Evolutionary conservation across 2,797 vertebrate species (phyloP).

Genomic region (Enteromius paludinosus): DNA sequence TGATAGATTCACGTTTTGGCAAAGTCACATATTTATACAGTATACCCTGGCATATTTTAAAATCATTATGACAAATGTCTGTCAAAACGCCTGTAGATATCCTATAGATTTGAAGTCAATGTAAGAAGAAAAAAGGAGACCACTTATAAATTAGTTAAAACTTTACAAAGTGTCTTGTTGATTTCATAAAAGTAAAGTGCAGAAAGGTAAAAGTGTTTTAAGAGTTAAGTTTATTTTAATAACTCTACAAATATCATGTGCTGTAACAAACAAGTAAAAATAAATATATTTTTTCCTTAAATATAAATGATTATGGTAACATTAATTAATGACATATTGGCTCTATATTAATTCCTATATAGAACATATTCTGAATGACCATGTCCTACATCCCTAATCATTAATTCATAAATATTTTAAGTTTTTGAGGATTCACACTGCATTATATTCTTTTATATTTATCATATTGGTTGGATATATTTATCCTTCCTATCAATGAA

Average conservation of each 20-base stretch:
- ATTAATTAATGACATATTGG: neutral
- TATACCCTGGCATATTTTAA: conserved; percentile 15
- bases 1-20: conserved; percentile 27
- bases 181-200: neutral
- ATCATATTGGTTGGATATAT: neutral
- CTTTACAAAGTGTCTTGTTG: neutral
- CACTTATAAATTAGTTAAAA: neutral
- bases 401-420: neutral
- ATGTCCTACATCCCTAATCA: neutral
- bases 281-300: neutral
- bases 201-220: neutral
- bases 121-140: neutral
- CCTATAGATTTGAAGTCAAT: neutral
- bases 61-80: neutral
- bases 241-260: neutral
- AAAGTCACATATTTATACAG: conserved; percentile 21
- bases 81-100: accelerated
- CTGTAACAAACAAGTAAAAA: neutral
- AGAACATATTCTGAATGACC: neutral
- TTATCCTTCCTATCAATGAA: conserved; percentile 17
- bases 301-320: neutral
- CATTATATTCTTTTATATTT: neutral
- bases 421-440: neutral
- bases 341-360: neutral
- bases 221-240: neutral